phyloP scores from a whole-genome alignment of 2,113 vertebrate species.

The Oryzias celebensis region DNA sequence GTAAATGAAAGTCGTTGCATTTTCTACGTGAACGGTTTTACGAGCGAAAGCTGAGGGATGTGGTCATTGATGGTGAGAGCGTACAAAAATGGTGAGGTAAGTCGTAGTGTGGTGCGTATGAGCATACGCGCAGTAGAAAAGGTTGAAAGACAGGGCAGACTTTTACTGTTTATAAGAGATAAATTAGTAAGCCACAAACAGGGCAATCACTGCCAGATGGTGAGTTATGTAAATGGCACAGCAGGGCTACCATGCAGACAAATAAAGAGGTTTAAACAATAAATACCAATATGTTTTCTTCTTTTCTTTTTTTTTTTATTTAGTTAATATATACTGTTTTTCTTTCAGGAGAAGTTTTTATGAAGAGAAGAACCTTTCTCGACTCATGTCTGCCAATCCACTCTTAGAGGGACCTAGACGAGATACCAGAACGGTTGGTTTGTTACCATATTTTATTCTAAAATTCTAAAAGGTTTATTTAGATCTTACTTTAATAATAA shows the following conservation, averaged over 20 bases:
- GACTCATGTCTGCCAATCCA: constrained; percentile 64
- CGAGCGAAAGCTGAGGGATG: constrained; percentile 16
- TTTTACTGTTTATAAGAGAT: constrained; percentile 60
- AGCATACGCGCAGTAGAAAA: constrained; percentile 37
- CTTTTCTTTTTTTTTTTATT: constrained; percentile 11
- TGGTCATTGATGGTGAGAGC: constrained; percentile 27
- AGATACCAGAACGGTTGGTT: constrained; percentile 59
- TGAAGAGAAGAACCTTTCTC: constrained; percentile 61
- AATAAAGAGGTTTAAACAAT: constrained; percentile 28
- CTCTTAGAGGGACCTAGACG: constrained; percentile 60
- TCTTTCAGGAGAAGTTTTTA: constrained; percentile 71
- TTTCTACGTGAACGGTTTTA: too few relatives aligned
- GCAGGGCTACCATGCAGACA: constrained; percentile 47
- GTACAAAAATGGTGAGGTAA: constrained; percentile 25
- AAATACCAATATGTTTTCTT: constrained; percentile 5
- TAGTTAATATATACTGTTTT: constrained; percentile 1
- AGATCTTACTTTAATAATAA: too few relatives aligned
- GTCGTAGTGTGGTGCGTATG: constrained; percentile 15
- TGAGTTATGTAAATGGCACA: constrained; percentile 48
- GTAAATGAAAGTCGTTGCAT: constrained; percentile 21
- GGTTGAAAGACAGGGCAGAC: constrained; percentile 42
- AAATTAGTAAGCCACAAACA: constrained; percentile 56
- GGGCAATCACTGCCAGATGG: constrained; percentile 62
- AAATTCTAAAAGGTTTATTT: too few relatives aligned
- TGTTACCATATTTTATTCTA: neutral